A percentile compares a stretch with the other conserved stretches of the same genome.
Conservation (phyloP, 2,113 vertebrate genomes). For the Ornithorhynchus anatinus region DNA sequence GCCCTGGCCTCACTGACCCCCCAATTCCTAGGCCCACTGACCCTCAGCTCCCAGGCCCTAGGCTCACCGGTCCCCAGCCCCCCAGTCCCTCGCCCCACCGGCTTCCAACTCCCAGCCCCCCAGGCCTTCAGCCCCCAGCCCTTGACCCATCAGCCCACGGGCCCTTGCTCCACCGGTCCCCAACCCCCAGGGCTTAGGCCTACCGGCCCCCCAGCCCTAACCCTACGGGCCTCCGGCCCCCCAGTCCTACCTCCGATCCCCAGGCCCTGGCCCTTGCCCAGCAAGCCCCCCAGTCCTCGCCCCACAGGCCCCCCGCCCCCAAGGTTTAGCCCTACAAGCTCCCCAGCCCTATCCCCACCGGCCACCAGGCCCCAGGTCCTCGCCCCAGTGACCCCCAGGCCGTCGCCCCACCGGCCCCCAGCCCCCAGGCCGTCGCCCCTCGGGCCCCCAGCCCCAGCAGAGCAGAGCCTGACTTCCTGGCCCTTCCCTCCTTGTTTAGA, state of each 20-base stretch:
- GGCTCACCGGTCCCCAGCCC: too few species aligned
- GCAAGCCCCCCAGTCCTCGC: neutral
- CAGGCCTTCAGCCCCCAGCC: too few species aligned
- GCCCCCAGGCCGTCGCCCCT: neutral
- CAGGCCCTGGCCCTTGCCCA: constrained; percentile 3
- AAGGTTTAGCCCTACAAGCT: too few species aligned
- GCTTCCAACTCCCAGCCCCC: too few species aligned
- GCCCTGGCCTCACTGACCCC: neutral
- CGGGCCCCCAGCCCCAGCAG: neutral
- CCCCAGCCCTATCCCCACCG: neutral
- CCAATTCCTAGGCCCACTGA: neutral
- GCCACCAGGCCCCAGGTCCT: too few species aligned
- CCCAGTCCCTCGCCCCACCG: too few species aligned
- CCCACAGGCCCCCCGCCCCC: neutral
- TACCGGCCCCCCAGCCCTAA: neutral
- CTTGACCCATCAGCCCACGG: neutral
- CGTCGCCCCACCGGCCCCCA: neutral
- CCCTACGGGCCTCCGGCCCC: neutral
- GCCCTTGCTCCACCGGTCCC: neutral
- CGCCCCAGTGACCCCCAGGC: constrained; percentile 20
- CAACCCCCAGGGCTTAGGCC: too few species aligned
- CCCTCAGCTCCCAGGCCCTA: too few species aligned
- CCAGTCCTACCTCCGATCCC: neutral
- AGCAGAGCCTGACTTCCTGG: too few species aligned
- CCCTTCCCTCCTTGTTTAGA: too few species aligned